Percentiles rank a stretch among this genome's conserved stretches.
Conservation (phyloP, 2,888 invertebrate species). For the Dicyrtomina minuta region DNA sequence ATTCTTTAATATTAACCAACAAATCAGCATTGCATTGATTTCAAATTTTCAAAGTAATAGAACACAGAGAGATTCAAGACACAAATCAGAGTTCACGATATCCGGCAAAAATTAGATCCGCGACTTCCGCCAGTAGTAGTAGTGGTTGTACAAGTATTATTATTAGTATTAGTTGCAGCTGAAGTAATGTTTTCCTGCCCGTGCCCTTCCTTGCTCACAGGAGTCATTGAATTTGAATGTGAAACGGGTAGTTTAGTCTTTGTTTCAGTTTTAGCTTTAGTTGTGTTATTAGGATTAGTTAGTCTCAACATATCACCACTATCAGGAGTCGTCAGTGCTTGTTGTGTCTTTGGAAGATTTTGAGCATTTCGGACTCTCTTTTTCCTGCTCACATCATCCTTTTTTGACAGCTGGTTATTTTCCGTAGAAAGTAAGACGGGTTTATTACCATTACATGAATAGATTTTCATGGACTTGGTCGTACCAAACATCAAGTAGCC, state of each 20-base stretch:
- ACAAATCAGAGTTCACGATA: slow-evolving; percentile 22
- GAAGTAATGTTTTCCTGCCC: not conserved
- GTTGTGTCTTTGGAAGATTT: not conserved
- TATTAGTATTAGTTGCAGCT: too few species aligned
- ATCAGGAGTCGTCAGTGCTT: not conserved
- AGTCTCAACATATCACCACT: too few species aligned
- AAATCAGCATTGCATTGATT: too few species aligned
- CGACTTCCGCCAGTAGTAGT: not conserved
- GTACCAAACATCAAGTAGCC: slow-evolving; percentile 32
- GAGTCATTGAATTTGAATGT: slow-evolving; percentile 4
- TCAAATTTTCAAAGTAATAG: too few species aligned
- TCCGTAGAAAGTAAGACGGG: slow-evolving; percentile 10
- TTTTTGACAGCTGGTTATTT: slow-evolving; percentile 21
- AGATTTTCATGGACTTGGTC: slow-evolving; percentile 16
- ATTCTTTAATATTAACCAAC: too few species aligned
- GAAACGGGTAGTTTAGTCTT: too few species aligned
- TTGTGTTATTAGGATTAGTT: too few species aligned
- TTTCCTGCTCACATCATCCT: slow-evolving; percentile 13
- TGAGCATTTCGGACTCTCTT: not conserved
- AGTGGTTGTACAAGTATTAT: too few species aligned
- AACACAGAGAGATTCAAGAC: too few species aligned
- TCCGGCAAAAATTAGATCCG: slow-evolving; percentile 19
- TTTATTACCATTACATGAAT: slow-evolving; percentile 30
- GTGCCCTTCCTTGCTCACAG: too few species aligned
- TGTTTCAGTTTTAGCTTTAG: too few species aligned